phyloP scores from a whole-genome alignment of 2,113 vertebrate genomes.

The Tursiops truncatus region DNA sequence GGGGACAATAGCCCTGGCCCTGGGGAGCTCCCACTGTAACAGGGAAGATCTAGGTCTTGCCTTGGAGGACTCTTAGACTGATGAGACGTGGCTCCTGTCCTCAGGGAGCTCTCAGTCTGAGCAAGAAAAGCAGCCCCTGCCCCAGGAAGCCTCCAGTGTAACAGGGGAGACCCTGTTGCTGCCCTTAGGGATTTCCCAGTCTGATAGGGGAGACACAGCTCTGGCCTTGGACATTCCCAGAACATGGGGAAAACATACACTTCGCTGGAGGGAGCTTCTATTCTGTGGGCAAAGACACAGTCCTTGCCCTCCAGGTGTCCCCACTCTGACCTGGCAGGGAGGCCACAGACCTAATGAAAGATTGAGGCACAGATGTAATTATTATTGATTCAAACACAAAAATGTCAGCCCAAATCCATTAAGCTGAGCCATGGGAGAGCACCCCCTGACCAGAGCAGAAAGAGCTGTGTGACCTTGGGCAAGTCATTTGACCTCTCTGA shows the following conservation, averaged over 20 bases:
- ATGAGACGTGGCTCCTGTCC: background rate
- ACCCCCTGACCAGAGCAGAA: background rate
- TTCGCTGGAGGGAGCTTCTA: background rate
- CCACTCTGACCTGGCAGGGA: background rate
- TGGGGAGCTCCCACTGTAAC: background rate
- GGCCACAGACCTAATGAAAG: background rate
- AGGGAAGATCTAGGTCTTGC: background rate
- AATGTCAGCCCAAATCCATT: background rate
- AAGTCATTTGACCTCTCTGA: background rate
- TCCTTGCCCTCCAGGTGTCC: background rate
- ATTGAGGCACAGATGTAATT: background rate
- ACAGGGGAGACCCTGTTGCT: no score
- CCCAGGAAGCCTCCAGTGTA: background rate
- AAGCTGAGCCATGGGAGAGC: background rate
- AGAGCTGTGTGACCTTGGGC: background rate
- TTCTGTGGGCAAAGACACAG: background rate
- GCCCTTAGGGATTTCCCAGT: background rate
- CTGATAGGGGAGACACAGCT: background rate
- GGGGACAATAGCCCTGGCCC: background rate
- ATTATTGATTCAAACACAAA: background rate
- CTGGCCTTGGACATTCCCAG: background rate
- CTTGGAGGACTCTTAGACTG: background rate
- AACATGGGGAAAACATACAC: background rate
- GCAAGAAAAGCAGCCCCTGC: background rate
- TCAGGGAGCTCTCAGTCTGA: background rate